These are phyloP conservation scores for Malurus melanocephalus DNA, from an alignment of 2,113 vertebrate species.

Conservation along the genomic window DNA sequence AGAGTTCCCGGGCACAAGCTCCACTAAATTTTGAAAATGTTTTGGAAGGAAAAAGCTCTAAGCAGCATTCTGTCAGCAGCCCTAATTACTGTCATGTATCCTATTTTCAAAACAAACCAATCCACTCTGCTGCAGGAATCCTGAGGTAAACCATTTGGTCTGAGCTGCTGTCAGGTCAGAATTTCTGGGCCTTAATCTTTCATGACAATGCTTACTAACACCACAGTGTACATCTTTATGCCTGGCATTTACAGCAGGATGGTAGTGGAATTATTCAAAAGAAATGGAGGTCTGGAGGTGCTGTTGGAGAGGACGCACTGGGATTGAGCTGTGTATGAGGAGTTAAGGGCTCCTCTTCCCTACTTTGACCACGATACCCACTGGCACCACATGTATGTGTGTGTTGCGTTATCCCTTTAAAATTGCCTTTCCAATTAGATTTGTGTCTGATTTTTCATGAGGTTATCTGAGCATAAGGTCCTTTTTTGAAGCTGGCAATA, in stretches of 20 bases:
- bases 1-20: neutral
- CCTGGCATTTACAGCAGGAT: neutral
- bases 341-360: accelerated
- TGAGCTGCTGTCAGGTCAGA: conserved; percentile 4
- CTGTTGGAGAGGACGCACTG: neutral
- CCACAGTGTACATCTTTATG: neutral
- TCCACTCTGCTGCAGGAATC: neutral
- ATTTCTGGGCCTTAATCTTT: neutral
- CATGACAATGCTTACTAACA: neutral
- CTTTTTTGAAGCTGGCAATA: neutral
- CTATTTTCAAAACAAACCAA: conserved; percentile 19
- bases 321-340: neutral
- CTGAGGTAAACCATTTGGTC: conserved; percentile 32
- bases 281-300: neutral
- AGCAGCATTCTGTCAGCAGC: conserved; percentile 36
- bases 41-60: conserved; percentile 51
- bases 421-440: neutral
- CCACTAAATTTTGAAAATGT: conserved; percentile 53
- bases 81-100: conserved; percentile 51
- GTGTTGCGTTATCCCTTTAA: neutral
- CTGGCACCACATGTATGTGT: no score
- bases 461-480: neutral
- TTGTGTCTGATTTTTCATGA: neutral
- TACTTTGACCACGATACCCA: neutral
- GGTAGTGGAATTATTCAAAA: neutral